Evolutionary conservation across 2,113 vertebrate species (phyloP).

Genomic region (Cercopithecus mona): DNA sequence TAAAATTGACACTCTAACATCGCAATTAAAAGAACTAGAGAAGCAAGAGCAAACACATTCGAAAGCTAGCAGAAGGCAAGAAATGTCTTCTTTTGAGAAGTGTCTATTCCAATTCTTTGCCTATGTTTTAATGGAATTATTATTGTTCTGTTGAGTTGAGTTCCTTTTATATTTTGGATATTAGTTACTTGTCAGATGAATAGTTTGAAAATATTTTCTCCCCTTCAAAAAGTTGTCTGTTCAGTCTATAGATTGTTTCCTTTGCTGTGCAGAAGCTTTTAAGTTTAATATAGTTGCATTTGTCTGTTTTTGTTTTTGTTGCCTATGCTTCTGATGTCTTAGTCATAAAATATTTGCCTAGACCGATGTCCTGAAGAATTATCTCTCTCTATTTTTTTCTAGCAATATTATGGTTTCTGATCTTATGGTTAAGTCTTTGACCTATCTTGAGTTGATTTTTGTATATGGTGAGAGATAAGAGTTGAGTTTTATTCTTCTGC

Average conservation of each 20-base stretch:
- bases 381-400: neutral
- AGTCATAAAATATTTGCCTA: neutral
- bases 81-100: neutral
- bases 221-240: neutral
- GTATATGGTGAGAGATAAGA: neutral
- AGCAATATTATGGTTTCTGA: neutral
- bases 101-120: neutral
- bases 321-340: neutral
- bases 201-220: neutral
- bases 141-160: neutral
- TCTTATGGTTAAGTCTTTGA: neutral
- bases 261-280: neutral
- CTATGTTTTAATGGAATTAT: neutral
- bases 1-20: no score
- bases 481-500: neutral
- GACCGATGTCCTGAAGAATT: neutral
- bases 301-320: neutral
- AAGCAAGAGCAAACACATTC: no score
- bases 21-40: no score
- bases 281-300: neutral
- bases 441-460: neutral
- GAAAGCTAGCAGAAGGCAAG: no score
- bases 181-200: neutral
- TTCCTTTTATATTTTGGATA: neutral
- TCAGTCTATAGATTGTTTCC: neutral